phyloP scores from a whole-genome alignment of 2,113 vertebrate genomes.

The Nestor notabilis region DNA sequence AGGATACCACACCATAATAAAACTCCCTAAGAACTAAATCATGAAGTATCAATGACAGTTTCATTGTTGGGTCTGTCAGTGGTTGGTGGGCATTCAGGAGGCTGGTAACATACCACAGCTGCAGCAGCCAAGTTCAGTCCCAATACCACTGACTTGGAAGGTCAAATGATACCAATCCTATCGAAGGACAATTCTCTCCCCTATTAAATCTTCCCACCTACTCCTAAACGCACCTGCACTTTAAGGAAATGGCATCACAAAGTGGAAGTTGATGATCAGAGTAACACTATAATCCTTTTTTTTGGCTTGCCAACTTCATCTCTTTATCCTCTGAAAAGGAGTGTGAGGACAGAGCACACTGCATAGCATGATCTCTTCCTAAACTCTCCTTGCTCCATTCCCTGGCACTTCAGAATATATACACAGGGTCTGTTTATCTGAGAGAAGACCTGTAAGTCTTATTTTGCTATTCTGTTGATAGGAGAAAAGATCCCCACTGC shows the following conservation, averaged over 20 bases:
- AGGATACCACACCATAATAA: not conserved
- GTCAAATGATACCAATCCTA: not conserved
- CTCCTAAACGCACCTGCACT: not conserved
- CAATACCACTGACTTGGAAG: not conserved
- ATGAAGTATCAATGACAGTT: not conserved
- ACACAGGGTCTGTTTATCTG: not conserved
- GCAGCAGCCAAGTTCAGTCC: not conserved
- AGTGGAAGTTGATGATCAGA: not conserved
- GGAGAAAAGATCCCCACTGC: not conserved
- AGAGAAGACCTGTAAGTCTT: not conserved
- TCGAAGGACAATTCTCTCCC: not conserved
- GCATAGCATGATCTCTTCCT: accelerated
- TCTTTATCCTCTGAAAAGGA: not conserved
- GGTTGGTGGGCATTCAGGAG: not conserved
- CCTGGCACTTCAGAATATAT: not conserved
- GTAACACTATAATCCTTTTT: not conserved
- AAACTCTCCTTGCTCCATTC: not conserved
- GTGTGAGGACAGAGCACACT: not conserved
- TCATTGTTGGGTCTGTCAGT: not conserved
- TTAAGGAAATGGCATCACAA: not conserved
- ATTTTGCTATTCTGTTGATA: not conserved
- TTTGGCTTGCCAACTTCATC: not conserved
- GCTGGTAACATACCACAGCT: not conserved
- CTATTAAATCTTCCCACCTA: not conserved
- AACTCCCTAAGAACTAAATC: not conserved